These are phyloP conservation scores for Planiliza haematocheilus DNA, from an alignment of 2,113 vertebrate species.

Conservation along the genomic window DNA sequence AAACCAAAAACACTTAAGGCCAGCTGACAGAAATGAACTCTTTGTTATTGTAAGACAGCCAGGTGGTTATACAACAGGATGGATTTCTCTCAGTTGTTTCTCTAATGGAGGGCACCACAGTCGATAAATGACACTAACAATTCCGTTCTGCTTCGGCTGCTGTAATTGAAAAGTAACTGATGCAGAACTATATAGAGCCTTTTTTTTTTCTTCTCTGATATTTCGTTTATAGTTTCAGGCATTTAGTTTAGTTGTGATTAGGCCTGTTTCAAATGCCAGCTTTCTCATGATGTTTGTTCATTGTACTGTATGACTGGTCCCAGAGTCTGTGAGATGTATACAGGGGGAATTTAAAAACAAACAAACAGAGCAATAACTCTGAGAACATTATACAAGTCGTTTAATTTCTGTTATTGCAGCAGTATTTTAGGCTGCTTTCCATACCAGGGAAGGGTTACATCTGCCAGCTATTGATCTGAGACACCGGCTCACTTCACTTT, in stretches of 20 bases:
- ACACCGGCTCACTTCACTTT: conserved; percentile 8
- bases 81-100: conserved; percentile 87
- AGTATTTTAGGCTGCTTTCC: conserved; percentile 31
- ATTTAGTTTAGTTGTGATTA: conserved; percentile 70
- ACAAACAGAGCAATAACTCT: conserved; percentile 42
- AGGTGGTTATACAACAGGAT: conserved; percentile 90
- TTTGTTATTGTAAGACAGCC: conserved; percentile 89
- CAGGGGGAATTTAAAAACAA: conserved; percentile 54
- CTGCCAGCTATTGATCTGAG: conserved; percentile 1
- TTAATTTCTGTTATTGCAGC: conserved; percentile 37
- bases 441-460: conserved; percentile 10
- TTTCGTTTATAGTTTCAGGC: conserved; percentile 82
- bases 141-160: conserved; percentile 90
- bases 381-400: conserved; percentile 23
- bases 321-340: conserved; percentile 43
- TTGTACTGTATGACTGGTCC: conserved; percentile 54
- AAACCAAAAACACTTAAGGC: conserved; percentile 70
- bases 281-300: conserved; percentile 72
- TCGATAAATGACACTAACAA: conserved; percentile 92
- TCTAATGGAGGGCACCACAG: conserved; percentile 90
- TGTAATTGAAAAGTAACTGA: conserved; percentile 96
- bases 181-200: conserved; percentile 87
- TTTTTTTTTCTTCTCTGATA: conserved; percentile 71
- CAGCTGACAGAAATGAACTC: conserved; percentile 83
- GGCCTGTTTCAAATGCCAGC: conserved; percentile 65